Evolutionary conservation across 2,888 invertebrate genomes (phyloP), one percentile per base, ranked within the genome.

Genomic region (Drosophila infuscata): DNA sequence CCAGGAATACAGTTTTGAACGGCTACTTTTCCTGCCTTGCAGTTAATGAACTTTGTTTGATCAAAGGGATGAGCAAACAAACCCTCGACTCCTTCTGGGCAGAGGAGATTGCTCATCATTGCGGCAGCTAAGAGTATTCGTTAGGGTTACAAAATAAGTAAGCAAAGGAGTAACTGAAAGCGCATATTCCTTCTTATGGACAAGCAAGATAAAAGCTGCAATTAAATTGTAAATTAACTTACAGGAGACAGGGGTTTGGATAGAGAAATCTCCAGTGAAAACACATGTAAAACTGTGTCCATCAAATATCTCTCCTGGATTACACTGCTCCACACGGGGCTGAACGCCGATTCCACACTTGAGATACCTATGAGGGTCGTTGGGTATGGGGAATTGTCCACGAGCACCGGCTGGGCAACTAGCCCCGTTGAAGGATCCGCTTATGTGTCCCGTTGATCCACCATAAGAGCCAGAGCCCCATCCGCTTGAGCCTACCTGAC

Each of bases 11-110:
- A 96, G 41, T 94, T 94, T 79, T 95, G 95, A 1, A 95, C 93
- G 57, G 93, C 93, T 0, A 95, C 94, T 57, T 95, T 93, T 0
- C 96, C 96, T 75, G 94, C 94, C 94, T 94, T 95, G 83, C 96
- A 96, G 83, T 95, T 95, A 25, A 96, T 93, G 85, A 95, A 96
- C 82, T 94, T 95, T 70, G 94, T 94, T 83, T 95, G 96, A 61
- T 95, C 95, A 2, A 94, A 93, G 25, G 94, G 94, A 87, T 95
- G 95, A 0, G 94, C 94, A 82, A 95, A 95, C 62, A 94, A 93
- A 0, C 96, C 96, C 0, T 94, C 94, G 7, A 94, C 92, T 41
- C 92, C 92, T 0, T 82, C 71, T 0, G 94, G 94, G 82, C 95
- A 95, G 74, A 88, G 77, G 0, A 92, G 73, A 53, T 84, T 79